Percentiles rank a stretch among this genome's conserved stretches.
phyloP scores from a whole-genome alignment of 2,888 invertebrate species.

The Brachycybe producta region DNA sequence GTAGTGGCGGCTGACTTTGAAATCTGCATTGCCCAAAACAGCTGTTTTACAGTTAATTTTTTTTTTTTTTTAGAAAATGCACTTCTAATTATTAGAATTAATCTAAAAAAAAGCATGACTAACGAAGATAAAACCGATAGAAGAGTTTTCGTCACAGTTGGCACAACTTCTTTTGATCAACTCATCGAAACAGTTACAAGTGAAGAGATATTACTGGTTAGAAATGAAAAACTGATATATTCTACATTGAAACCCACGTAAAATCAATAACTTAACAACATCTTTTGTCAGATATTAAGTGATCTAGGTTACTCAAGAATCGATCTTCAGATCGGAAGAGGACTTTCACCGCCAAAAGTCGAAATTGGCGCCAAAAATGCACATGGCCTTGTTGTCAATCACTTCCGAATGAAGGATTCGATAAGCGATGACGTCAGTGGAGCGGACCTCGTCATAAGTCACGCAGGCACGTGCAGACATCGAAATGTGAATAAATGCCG shows the following conservation, averaged over 20 bases:
- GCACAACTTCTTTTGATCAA: constrained; percentile 84
- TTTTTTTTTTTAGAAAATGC: too few species aligned
- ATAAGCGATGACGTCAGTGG: constrained; percentile 55
- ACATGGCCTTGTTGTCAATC: constrained; percentile 42
- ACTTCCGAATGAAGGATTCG: constrained; percentile 56
- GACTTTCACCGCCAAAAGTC: constrained; percentile 38
- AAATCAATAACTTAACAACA: background rate
- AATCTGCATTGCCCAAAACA: too few species aligned
- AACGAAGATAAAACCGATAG: too few species aligned
- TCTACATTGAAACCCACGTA: background rate
- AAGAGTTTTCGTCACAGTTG: constrained; percentile 77
- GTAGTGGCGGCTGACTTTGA: too few species aligned
- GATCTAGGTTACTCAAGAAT: constrained; percentile 53
- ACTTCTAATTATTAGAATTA: too few species aligned
- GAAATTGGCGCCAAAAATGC: constrained; percentile 10
- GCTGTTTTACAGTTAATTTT: too few species aligned
- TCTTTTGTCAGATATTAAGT: constrained; percentile 42
- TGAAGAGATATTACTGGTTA: constrained; percentile 1
- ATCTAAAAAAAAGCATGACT: too few species aligned
- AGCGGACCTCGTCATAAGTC: constrained; percentile 78
- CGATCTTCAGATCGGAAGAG: constrained; percentile 65
- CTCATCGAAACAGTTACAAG: constrained; percentile 50
- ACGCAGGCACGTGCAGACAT: constrained; percentile 51
- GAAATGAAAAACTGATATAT: background rate
- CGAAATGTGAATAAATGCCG: too few species aligned